These are phyloP conservation scores for Ditylenchus dipsaci DNA, from an alignment of 1,140 invertebrate species.

Conservation along the genomic window DNA sequence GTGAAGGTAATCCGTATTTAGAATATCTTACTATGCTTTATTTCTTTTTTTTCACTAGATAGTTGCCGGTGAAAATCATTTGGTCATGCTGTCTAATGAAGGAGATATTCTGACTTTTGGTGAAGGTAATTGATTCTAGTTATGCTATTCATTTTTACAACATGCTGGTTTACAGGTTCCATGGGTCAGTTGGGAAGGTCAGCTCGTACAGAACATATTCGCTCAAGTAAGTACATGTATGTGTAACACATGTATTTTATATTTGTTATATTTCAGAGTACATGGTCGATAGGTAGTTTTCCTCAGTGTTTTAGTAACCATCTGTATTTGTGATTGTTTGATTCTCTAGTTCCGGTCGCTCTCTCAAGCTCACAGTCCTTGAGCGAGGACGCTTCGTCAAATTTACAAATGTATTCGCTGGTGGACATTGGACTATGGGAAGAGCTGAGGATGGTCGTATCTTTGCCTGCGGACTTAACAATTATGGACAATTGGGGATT, in stretches of 20 bases:
- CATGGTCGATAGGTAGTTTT: slow-evolving; percentile 24
- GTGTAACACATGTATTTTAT: neutral
- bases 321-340: neutral
- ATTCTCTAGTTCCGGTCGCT: slow-evolving; percentile 1
- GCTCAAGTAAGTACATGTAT: slow-evolving; percentile 34
- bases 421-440: slow-evolving; percentile 52
- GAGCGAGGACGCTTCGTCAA: slow-evolving; percentile 38
- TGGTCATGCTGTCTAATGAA: slow-evolving; percentile 48
- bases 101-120: slow-evolving; percentile 54
- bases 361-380: slow-evolving; percentile 30
- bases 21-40: slow-evolving; percentile 1
- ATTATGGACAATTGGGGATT: slow-evolving; percentile 52
- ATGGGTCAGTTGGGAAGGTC: slow-evolving; percentile 52
- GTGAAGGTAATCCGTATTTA: slow-evolving; percentile 36
- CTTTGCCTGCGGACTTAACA: slow-evolving; percentile 54
- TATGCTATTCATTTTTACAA: no score
- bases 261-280: slow-evolving; percentile 23
- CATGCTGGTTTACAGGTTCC: slow-evolving; percentile 18
- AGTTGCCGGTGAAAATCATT: slow-evolving; percentile 55
- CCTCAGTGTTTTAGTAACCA: neutral
- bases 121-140: slow-evolving; percentile 15
- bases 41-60: slow-evolving; percentile 29
- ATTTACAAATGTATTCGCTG: slow-evolving; percentile 52
- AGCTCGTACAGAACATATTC: slow-evolving; percentile 42
- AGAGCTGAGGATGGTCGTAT: slow-evolving; percentile 45